Percentiles rank a stretch among this genome's conserved stretches.
Conservation (phyloP, 1,140 invertebrate species). For the Pogonomyrmex barbatus region DNA sequence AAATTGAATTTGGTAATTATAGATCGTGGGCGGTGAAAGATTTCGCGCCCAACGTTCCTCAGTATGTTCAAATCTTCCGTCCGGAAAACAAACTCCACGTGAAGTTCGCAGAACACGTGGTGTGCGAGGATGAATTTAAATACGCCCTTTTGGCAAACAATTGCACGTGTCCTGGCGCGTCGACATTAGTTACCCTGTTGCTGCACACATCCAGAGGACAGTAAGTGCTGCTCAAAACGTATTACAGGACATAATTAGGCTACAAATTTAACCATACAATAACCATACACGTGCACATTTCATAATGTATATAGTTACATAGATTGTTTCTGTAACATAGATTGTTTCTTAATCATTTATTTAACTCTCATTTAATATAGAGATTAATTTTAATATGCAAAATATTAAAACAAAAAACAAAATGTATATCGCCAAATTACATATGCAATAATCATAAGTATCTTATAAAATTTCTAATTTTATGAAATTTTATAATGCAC, state of each 20-base stretch:
- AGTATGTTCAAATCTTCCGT: slow-evolving; percentile 99
- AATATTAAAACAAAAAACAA: background rate
- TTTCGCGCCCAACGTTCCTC: slow-evolving; percentile 97
- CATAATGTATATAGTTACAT: background rate
- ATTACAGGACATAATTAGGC: background rate
- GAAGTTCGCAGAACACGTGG: slow-evolving; percentile 98
- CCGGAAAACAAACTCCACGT: slow-evolving; percentile 99
- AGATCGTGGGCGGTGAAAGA: slow-evolving; percentile 99
- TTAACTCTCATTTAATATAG: background rate
- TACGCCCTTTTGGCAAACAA: slow-evolving; percentile 99
- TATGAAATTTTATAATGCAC: background rate
- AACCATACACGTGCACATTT: background rate
- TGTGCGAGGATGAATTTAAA: slow-evolving; percentile 99
- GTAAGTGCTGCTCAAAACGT: slow-evolving; percentile 88
- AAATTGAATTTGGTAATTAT: slow-evolving; percentile 20
- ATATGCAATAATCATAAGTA: background rate
- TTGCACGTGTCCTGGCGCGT: slow-evolving; percentile 98
- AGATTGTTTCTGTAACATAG: background rate
- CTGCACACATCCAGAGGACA: slow-evolving; percentile 98
- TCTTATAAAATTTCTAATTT: background rate
- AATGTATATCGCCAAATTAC: background rate
- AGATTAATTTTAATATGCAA: background rate
- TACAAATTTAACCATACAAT: background rate
- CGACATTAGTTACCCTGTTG: slow-evolving; percentile 97
- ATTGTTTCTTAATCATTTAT: background rate